Evolutionary conservation across 2,797 vertebrate species (phyloP).

Genomic region (Antrozous pallidus): DNA sequence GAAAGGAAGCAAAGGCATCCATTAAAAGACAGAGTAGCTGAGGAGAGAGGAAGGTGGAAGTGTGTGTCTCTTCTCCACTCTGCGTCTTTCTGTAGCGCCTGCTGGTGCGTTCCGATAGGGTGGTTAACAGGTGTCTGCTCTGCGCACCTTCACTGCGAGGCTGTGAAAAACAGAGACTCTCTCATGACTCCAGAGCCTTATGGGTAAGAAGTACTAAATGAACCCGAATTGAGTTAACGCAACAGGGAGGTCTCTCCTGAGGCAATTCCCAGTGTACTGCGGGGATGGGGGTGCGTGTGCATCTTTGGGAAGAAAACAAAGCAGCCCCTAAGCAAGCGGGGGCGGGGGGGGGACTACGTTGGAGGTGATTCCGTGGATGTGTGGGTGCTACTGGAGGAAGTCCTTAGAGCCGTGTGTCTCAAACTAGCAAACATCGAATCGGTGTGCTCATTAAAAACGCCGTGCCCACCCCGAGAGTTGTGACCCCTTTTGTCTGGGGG

Average conservation of each 20-base stretch:
- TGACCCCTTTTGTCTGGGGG: not conserved
- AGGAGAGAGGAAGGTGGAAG: not conserved
- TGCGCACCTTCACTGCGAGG: not conserved
- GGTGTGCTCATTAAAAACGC: not conserved
- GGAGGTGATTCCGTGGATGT: not conserved
- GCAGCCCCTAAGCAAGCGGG: not conserved
- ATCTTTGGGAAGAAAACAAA: not conserved
- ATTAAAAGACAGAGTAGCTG: not conserved
- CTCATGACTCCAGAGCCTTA: not conserved
- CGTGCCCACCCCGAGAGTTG: not conserved
- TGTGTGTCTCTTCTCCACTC: not conserved
- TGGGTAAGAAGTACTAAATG: not conserved
- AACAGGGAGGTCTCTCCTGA: not conserved
- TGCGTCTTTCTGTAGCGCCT: not conserved
- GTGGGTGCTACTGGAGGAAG: not conserved
- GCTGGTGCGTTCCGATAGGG: not conserved
- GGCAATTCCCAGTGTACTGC: not conserved
- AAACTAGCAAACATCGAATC: not conserved
- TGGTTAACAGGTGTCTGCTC: not conserved
- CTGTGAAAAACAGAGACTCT: not conserved
- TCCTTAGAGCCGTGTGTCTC: not conserved
- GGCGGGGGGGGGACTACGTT: not conserved
- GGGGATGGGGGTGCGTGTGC: not conserved
- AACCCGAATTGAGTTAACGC: not conserved
- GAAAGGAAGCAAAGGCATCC: not conserved